phyloP scores from a whole-genome alignment of 2,797 vertebrate species.

The Gephyroberyx darwinii region DNA sequence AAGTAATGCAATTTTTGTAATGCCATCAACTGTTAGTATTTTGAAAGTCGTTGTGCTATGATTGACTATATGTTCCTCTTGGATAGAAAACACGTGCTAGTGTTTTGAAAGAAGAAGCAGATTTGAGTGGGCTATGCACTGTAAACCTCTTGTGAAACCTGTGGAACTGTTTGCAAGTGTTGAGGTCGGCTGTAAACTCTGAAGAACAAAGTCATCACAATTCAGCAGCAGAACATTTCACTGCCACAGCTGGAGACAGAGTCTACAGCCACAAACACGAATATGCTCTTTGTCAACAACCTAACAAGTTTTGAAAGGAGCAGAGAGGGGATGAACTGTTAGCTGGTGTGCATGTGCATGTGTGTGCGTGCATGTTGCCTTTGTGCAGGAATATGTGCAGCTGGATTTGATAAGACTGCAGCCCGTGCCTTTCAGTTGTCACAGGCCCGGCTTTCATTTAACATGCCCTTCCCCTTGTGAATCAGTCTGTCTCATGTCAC shows the following conservation, averaged over 20 bases:
- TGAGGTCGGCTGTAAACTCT: constrained; percentile 15
- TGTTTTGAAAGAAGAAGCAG: no score
- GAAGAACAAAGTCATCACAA: constrained; percentile 34
- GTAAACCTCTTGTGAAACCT: neutral
- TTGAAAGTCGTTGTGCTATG: no score
- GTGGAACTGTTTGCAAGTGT: constrained; percentile 26
- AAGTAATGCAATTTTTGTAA: no score
- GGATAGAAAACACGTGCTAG: no score
- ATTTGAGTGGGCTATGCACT: no score
- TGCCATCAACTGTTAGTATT: no score
- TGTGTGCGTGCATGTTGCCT: constrained; percentile 19
- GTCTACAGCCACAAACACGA: constrained; percentile 30
- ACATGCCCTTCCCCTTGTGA: constrained; percentile 59
- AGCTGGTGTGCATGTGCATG: constrained; percentile 12
- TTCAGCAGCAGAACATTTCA: constrained; percentile 36
- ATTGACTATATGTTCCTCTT: no score
- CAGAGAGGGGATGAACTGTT: constrained; percentile 24
- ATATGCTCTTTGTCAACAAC: constrained; percentile 41
- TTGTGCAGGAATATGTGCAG: constrained; percentile 47
- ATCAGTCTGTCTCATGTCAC: constrained; percentile 66
- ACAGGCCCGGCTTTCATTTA: constrained; percentile 63
- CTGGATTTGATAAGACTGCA: constrained; percentile 59
- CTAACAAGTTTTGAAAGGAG: constrained; percentile 40
- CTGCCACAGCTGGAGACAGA: constrained; percentile 38
- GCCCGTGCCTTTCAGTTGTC: constrained; percentile 55